Base-by-base conservation (phyloP, 1,140 invertebrate species). In the Anastrepha obliqua region DNA sequence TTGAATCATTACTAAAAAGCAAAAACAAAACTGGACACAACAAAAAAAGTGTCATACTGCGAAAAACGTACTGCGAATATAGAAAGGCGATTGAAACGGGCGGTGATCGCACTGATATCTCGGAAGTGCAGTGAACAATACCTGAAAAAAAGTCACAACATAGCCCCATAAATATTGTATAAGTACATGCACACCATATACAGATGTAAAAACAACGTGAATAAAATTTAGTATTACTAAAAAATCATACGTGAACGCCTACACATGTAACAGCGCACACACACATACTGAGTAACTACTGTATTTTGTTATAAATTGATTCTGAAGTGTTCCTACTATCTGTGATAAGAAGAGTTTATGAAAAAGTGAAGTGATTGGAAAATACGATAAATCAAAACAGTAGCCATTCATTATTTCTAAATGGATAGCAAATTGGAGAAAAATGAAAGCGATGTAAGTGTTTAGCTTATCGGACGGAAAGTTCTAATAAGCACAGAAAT, bases 361-460 rank as follows among this genome's bases (percentile, higher is more conserved):
- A 51, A 81, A 58, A 3, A 81, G 44, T 20, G 15, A 74, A 81
- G 17, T 81, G 44, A 13, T 81, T n/a, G 55, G n/a, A 81, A 81
- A 58, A 20, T 55, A 8, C 15, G 8, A 17, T 13, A 17, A 4
- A 17, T 13, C 60, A 55, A 62, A 62, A 62, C 15, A 62, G 17
- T 62, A 62, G 3, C 13, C 60, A 5, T 62, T 4, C 60, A 17
- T 17, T 13, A 62, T n/a, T 29, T 4, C 4, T n/a, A 81, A 58
- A 81, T 81, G 74, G 74, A 81, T 55, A 81, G 47, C 47, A 81
- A 81, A 81, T 51, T 81, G 74, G 74, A 81, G 74, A 81, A 81
- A 81, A 81, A 81, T 81, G 74, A 81, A 20, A 51, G 17, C 51
- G 11, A 55, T 20, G 74, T 81, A 81, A 81, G 74, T 81, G 74